These are phyloP conservation scores for Pampus argenteus DNA, from an alignment of 2,797 vertebrate genomes.

Conservation along the genomic window DNA sequence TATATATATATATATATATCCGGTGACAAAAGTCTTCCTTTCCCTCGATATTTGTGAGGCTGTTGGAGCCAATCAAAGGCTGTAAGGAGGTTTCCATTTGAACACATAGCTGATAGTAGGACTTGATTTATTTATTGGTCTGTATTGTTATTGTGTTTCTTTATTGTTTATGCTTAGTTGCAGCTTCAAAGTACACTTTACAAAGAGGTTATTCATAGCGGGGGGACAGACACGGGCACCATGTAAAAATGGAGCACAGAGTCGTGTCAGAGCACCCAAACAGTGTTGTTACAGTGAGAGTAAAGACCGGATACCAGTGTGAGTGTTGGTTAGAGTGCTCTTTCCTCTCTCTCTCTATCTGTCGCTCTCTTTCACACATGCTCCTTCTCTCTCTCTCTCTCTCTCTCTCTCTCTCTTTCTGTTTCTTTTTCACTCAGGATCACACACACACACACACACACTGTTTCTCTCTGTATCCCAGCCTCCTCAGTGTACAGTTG, in stretches of 20 bases:
- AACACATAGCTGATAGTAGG: neutral
- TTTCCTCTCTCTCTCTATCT: conserved; percentile 33
- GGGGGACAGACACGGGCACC: conserved; percentile 21
- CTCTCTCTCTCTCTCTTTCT: conserved; percentile 42
- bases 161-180: conserved; percentile 7
- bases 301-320: conserved; percentile 65
- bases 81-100: neutral
- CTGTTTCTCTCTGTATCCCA: conserved; percentile 63
- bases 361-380: conserved; percentile 22
- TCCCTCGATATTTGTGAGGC: neutral
- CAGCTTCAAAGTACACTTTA: conserved; percentile 44
- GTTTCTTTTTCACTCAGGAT: conserved; percentile 60
- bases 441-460: conserved; percentile 39
- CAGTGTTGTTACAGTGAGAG: conserved; percentile 69
- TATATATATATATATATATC: conserved; percentile 3
- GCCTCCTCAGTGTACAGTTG: conserved; percentile 78
- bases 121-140: neutral
- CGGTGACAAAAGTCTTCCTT: conserved; percentile 1
- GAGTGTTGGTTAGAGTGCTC: conserved; percentile 59
- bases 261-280: conserved; percentile 68
- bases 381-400: conserved; percentile 39
- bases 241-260: conserved; percentile 57
- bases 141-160: neutral
- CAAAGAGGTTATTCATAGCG: conserved; percentile 60
- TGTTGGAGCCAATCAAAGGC: neutral